A percentile compares a stretch with the other conserved stretches of the same genome.
phyloP scores from a whole-genome alignment of 2,113 vertebrate species.

The Ctenodactylus gundi region DNA sequence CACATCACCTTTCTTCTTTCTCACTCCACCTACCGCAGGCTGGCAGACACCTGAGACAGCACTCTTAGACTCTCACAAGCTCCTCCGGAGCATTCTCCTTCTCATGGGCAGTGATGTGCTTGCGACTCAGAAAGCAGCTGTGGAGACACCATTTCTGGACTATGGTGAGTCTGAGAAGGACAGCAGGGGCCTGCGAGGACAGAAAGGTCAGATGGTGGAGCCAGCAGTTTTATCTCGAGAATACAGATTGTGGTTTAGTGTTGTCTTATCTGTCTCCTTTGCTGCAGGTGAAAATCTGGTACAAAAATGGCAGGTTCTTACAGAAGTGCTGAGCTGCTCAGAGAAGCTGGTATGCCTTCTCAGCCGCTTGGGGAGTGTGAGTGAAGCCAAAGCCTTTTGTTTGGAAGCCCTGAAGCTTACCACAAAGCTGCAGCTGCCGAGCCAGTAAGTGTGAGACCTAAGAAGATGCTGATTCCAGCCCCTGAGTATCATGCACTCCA shows the following conservation, averaged over 20 bases:
- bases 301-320: constrained; percentile 94
- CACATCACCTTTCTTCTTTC: fast-evolving
- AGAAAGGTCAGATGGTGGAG: background rate
- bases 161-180: constrained; percentile 83
- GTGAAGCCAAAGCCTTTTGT: constrained; percentile 92
- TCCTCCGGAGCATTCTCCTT: constrained; percentile 90
- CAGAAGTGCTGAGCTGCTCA: constrained; percentile 88
- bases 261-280: background rate
- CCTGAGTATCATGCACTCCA: fast-evolving
- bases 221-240: background rate
- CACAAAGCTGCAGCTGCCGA: constrained; percentile 88
- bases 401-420: constrained; percentile 91
- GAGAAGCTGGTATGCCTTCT: constrained; percentile 86
- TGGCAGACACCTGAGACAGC: constrained; percentile 87
- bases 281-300: constrained; percentile 90
- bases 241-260: no score
- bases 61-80: constrained; percentile 89
- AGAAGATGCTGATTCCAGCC: background rate
- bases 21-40: constrained; percentile 76
- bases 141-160: constrained; percentile 84
- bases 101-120: constrained; percentile 87
- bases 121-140: constrained; percentile 55
- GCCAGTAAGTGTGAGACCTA: constrained; percentile 82
- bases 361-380: constrained; percentile 84
- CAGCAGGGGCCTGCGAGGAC: background rate